Percentiles rank a stretch among this genome's conserved stretches.
These are phyloP conservation scores for Tauraco erythrolophus DNA, from an alignment of 2,113 vertebrate genomes.

Conservation along the genomic window DNA sequence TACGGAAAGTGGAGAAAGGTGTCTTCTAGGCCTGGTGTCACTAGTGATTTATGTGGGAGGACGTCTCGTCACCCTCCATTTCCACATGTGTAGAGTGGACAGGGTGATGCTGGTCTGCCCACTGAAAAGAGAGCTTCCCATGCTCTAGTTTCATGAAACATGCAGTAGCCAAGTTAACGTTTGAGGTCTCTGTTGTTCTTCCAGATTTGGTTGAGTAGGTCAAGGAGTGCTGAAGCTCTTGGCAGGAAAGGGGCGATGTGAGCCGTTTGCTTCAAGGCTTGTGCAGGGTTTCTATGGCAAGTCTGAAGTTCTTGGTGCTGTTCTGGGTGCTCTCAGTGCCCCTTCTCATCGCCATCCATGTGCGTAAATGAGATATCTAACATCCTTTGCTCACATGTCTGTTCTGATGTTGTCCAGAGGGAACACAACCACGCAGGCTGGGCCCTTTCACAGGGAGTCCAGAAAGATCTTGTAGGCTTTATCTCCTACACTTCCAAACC, in stretches of 20 bases:
- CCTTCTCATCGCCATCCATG: background rate
- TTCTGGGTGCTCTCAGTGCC: background rate
- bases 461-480: background rate
- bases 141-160: background rate
- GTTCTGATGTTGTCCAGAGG: background rate
- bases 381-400: background rate
- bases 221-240: background rate
- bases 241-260: background rate
- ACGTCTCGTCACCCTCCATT: background rate
- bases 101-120: fast-evolving
- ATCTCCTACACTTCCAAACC: background rate
- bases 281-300: background rate
- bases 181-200: background rate
- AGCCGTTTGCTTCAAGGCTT: background rate
- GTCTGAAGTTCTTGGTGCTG: fast-evolving
- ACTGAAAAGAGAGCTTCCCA: background rate
- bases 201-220: background rate
- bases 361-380: fast-evolving
- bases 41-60: background rate
- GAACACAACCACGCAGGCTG: background rate
- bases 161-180: background rate
- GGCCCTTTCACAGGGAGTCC: background rate
- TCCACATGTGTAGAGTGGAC: background rate
- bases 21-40: background rate
- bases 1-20: background rate